Evolutionary conservation across 2,113 vertebrate species (phyloP).

Genomic region (Sphyrna mokarran): DNA sequence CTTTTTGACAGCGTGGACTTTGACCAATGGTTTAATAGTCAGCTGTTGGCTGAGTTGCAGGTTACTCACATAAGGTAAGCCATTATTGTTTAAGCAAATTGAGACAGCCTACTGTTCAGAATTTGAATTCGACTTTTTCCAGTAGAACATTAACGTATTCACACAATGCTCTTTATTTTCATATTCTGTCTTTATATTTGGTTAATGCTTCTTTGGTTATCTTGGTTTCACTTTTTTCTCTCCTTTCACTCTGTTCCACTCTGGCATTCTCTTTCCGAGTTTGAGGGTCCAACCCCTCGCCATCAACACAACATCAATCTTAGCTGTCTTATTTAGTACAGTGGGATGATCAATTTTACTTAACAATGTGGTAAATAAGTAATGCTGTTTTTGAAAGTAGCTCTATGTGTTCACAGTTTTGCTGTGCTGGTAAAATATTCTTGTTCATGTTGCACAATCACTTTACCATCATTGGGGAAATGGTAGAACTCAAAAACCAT

Average conservation of each 20-base stretch:
- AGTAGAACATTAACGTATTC: not conserved
- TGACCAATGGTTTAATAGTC: slow-evolving; percentile 96
- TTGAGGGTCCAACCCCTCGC: not conserved
- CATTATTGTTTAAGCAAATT: slow-evolving; percentile 38
- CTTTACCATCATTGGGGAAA: not conserved
- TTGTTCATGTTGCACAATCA: not conserved
- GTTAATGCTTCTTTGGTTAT: not conserved
- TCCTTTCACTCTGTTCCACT: not conserved
- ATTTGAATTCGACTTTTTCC: not conserved
- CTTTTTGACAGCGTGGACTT: slow-evolving; percentile 97
- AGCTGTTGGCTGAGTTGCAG: slow-evolving; percentile 85
- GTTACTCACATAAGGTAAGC: slow-evolving; percentile 83
- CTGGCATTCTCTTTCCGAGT: not conserved
- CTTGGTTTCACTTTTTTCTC: not conserved
- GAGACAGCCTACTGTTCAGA: not conserved
- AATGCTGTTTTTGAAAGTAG: not conserved
- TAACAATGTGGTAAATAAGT: not conserved
- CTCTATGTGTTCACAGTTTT: not conserved
- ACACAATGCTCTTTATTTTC: not conserved
- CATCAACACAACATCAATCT: not conserved
- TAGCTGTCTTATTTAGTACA: not conserved
- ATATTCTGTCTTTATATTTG: not conserved
- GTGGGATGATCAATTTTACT: not conserved
- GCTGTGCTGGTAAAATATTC: not conserved
- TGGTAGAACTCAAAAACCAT: not conserved